These are phyloP conservation scores for Aricia agestis DNA, from an alignment of 1,140 invertebrate genomes.

Conservation along the genomic window DNA sequence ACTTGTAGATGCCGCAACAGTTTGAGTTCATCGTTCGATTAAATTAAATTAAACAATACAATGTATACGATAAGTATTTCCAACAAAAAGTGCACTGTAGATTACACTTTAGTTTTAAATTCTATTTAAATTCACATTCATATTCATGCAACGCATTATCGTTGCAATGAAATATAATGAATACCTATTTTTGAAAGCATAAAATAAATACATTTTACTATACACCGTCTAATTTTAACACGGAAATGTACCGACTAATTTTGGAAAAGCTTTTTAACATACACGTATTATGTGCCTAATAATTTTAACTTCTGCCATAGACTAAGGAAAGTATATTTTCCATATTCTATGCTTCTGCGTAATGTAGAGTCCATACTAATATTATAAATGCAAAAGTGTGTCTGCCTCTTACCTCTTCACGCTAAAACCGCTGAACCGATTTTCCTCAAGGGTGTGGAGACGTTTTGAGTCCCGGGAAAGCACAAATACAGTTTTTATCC, in stretches of 20 bases:
- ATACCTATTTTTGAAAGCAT: not conserved
- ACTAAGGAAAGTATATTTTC: too few relatives aligned
- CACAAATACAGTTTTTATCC: too few relatives aligned
- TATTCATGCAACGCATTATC: not conserved
- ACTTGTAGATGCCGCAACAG: not conserved
- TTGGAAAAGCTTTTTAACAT: not conserved
- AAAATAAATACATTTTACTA: not conserved
- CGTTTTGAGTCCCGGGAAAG: too few relatives aligned
- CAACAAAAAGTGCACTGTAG: constrained; percentile 11
- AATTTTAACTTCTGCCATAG: too few relatives aligned
- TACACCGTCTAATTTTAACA: not conserved
- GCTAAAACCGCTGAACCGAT: too few relatives aligned
- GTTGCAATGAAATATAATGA: not conserved
- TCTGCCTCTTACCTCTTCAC: too few relatives aligned
- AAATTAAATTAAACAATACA: constrained; percentile 22
- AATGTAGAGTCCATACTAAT: too few relatives aligned
- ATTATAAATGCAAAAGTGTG: too few relatives aligned
- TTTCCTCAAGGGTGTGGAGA: too few relatives aligned
- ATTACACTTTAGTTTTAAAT: not conserved
- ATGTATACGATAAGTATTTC: constrained; percentile 36
- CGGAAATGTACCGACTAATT: not conserved
- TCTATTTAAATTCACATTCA: not conserved
- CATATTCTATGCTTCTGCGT: too few relatives aligned
- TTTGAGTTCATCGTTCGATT: constrained; percentile 35
- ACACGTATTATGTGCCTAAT: too few relatives aligned